A percentile compares a stretch with the other conserved stretches of the same genome.
Conservation (phyloP, 1,140 invertebrate genomes). For the Ips typographus region DNA sequence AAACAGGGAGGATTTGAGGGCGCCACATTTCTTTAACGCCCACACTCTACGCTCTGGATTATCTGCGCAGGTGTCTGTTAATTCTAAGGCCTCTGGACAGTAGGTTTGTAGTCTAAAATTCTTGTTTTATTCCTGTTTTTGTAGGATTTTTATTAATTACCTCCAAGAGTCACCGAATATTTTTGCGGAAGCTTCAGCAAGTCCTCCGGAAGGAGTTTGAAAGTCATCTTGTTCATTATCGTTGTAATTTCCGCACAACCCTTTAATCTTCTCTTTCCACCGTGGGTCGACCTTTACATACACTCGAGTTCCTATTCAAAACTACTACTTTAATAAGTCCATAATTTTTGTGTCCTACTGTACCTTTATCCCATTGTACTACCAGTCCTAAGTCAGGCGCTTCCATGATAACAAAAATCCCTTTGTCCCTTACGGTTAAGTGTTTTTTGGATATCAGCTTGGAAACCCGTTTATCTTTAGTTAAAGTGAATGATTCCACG, state of each 20-base stretch:
- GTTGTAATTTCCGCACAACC: slow-evolving; percentile 91
- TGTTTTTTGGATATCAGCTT: slow-evolving; percentile 54
- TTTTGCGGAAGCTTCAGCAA: slow-evolving; percentile 68
- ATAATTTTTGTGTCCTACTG: background rate
- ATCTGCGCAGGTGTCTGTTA: slow-evolving; percentile 69
- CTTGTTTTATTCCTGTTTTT: background rate
- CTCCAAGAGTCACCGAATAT: slow-evolving; percentile 89
- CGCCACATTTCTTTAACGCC: slow-evolving; percentile 72
- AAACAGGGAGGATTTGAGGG: slow-evolving; percentile 74
- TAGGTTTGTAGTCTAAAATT: slow-evolving; percentile 62
- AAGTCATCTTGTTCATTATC: slow-evolving; percentile 80
- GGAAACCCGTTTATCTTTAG: slow-evolving; percentile 56
- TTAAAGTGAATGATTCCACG: slow-evolving; percentile 64
- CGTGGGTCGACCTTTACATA: slow-evolving; percentile 74
- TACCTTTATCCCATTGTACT: slow-evolving; percentile 80
- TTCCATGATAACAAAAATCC: slow-evolving; percentile 78
- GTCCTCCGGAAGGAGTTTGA: slow-evolving; percentile 75
- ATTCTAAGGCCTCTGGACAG: slow-evolving; percentile 61
- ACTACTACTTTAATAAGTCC: background rate
- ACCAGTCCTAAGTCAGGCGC: slow-evolving; percentile 74
- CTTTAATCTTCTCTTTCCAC: slow-evolving; percentile 77
- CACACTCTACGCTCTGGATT: slow-evolving; percentile 76
- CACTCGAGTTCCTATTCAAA: slow-evolving; percentile 64
- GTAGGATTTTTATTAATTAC: background rate
- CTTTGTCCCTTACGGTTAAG: slow-evolving; percentile 62